phyloP scores from a whole-genome alignment of 2,113 vertebrate species.

The Hiodon alosoides region DNA sequence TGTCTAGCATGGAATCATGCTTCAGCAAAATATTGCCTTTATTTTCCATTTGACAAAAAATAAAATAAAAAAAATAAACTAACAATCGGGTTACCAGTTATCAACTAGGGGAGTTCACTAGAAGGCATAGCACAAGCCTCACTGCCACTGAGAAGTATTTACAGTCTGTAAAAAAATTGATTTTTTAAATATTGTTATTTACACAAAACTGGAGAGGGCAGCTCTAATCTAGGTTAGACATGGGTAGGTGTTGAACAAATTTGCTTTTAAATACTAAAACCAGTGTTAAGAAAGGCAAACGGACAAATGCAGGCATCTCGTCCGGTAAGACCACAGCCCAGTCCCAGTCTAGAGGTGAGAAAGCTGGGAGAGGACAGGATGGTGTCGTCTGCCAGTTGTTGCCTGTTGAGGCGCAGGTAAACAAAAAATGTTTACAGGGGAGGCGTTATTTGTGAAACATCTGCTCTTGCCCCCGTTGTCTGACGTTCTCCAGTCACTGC shows the following conservation, averaged over 20 bases:
- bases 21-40: background rate
- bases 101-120: background rate
- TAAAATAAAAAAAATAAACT: background rate
- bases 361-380: background rate
- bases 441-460: no score
- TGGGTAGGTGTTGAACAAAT: background rate
- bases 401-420: no score
- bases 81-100: background rate
- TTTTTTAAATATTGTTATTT: slow-evolving; percentile 26
- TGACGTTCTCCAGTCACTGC: no score
- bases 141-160: no score
- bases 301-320: slow-evolving; percentile 25
- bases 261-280: slow-evolving; percentile 13
- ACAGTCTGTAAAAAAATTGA: no score
- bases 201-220: slow-evolving; percentile 28
- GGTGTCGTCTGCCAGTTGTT: background rate
- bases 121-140: background rate
- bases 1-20: background rate
- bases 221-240: background rate
- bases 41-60: background rate
- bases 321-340: slow-evolving; percentile 15
- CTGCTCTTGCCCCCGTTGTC: no score
- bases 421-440: no score
- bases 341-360: background rate
- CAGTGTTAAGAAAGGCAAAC: slow-evolving; percentile 15